Evolutionary conservation across 2,888 invertebrate genomes (phyloP), one percentile per base, ranked within the genome.

Genomic region (Ommatoiulus sabulosus): DNA sequence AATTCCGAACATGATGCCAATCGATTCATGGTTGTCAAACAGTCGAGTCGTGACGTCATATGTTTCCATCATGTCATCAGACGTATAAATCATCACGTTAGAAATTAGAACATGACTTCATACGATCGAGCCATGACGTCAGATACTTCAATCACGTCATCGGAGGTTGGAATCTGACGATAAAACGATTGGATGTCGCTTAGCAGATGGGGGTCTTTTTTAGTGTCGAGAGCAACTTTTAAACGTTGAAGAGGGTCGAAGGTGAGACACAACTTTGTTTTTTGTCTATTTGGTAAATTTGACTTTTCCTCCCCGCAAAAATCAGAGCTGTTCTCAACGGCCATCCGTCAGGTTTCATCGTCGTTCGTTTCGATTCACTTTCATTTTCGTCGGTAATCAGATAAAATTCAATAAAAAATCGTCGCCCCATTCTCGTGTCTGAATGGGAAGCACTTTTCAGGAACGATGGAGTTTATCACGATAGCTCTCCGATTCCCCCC

Each of bases 371-470:
- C 63, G 20, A 63, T 63, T 63, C 63, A 63, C 63, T 63, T 63
- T 63, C 7, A 63, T 63, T 63, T n/a, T n/a, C n/a, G 4, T 63
- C n/a, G 63, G n/a, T 63, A 63, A 63, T 63, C 63, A 63, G 63
- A 63, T 63, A 63, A 63, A 63, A 63, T 63, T 63, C 10, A 63
- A 63, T 63, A n/a, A n/a, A 63, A 63, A 63, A 52, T 10, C 15
- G 17, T 1, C 17, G 6, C 52, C 12, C 52, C 52, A 12, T 52
- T 15, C 2, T 52, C 3, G 5, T 4, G 20, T n/a, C n/a, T 63
- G 63, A 63, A 63, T 63, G 20, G 63, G 63, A 63, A 20, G n/a
- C 63, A 63, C 63, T 63, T 63, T n/a, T 4, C 15, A 43, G 84
- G n/a, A 15, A 84, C 5, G 84, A 43, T 17, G 43, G 84, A 15